Evolutionary conservation across 1,140 invertebrate genomes (phyloP).

Genomic region (Atta cephalotes): DNA sequence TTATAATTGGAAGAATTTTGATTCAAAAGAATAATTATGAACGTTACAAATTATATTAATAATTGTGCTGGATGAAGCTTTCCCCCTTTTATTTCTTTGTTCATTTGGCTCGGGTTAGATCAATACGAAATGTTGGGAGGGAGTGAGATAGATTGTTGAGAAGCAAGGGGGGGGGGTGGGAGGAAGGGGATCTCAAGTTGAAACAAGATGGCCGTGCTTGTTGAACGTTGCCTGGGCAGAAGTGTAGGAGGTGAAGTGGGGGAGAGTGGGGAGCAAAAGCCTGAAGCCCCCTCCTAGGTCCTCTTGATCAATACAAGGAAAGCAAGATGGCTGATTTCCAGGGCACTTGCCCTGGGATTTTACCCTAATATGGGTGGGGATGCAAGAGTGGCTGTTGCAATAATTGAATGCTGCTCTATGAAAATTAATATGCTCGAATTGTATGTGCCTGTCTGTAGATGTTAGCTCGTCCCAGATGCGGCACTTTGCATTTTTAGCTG

Average conservation of each 20-base stretch:
- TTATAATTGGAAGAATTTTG: conserved; percentile 4
- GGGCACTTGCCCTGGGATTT: conserved; percentile 84
- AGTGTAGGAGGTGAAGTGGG: conserved; percentile 73
- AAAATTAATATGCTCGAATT: conserved; percentile 33
- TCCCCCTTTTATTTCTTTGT: conserved; percentile 70
- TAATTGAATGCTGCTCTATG: conserved; percentile 36
- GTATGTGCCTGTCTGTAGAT: not conserved
- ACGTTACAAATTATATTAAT: not conserved
- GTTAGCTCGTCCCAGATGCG: not conserved
- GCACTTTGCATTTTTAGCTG: not conserved
- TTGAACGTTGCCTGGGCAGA: conserved; percentile 74
- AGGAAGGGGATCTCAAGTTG: conserved; percentile 79
- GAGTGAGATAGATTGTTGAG: conserved; percentile 55
- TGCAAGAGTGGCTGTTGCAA: conserved; percentile 40
- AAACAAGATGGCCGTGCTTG: conserved; percentile 85
- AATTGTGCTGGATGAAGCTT: conserved; percentile 32
- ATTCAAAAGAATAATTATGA: not conserved
- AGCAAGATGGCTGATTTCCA: conserved; percentile 86
- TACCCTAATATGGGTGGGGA: conserved; percentile 75
- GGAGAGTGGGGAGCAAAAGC: conserved; percentile 71
- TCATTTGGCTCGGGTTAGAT: conserved; percentile 77
- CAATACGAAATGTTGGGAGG: conserved; percentile 79
- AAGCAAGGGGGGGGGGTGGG: conserved; percentile 38
- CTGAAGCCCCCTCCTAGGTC: conserved; percentile 78
- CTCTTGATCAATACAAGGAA: conserved; percentile 86